Conservation (phyloP, 2,113 vertebrate species). For the Brachyhypopomus occidentalis region DNA sequence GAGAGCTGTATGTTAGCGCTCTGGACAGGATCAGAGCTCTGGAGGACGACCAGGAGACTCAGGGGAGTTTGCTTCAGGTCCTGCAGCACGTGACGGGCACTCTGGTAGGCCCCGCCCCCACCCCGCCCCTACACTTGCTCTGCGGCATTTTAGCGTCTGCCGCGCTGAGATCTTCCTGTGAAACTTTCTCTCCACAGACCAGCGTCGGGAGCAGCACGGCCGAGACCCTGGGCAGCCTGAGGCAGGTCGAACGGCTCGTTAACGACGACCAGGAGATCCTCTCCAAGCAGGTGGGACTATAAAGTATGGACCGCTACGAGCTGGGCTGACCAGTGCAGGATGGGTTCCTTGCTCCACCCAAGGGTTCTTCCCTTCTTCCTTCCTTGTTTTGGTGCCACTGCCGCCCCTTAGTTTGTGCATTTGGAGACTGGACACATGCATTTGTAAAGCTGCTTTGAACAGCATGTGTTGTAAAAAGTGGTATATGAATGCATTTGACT, state of each 20-base stretch:
- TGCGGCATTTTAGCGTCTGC: not conserved
- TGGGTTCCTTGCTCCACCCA: too few species aligned
- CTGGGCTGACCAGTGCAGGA: too few species aligned
- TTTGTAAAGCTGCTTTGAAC: too few species aligned
- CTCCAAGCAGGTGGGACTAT: conserved; percentile 61
- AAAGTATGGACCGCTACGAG: too few species aligned
- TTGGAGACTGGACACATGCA: too few species aligned
- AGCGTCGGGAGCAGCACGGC: conserved; percentile 59
- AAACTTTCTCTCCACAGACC: conserved; percentile 52
- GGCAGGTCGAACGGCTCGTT: conserved; percentile 55
- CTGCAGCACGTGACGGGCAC: conserved; percentile 64
- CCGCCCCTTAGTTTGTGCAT: too few species aligned
- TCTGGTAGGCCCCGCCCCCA: conserved; percentile 66
- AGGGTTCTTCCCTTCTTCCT: too few species aligned
- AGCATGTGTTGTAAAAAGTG: too few species aligned
- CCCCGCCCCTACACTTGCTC: too few species aligned
- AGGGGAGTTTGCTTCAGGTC: conserved; percentile 59
- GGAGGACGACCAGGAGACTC: conserved; percentile 65
- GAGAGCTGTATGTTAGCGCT: conserved; percentile 68
- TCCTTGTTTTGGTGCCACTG: too few species aligned
- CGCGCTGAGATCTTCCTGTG: not conserved
- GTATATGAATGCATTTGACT: too few species aligned
- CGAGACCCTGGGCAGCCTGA: conserved; percentile 62
- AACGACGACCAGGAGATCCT: conserved; percentile 67
- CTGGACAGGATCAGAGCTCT: conserved; percentile 63